Evolutionary conservation across 37 sponge, comb jelly and placozoan genomes (phyloP).

Genomic region (Chondrosia reniformis): DNA sequence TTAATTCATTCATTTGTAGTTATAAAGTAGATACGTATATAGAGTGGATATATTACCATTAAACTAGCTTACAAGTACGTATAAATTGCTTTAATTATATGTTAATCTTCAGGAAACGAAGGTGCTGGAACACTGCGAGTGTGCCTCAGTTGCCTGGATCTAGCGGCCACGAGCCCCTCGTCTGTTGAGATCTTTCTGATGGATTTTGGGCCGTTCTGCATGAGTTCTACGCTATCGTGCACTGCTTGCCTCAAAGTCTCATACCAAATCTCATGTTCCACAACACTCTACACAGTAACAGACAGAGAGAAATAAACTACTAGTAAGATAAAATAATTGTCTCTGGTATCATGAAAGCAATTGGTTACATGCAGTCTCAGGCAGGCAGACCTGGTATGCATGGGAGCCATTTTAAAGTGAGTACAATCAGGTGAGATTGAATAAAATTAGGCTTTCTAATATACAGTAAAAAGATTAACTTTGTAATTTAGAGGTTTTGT

Average conservation of each 20-base stretch:
- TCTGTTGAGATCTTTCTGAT: slow-evolving; percentile 12
- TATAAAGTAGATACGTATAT: no score
- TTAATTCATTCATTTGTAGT: no score
- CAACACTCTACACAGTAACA: neutral
- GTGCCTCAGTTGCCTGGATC: neutral
- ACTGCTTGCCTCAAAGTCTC: slow-evolving; percentile 7
- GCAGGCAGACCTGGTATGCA: neutral
- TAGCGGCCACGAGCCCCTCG: neutral
- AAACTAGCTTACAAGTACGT: no score
- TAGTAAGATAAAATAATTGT: neutral
- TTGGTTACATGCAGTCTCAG: neutral
- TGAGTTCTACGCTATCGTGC: neutral
- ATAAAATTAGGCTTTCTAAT: no score
- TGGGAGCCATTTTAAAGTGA: neutral
- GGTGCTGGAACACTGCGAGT: slow-evolving; percentile 20
- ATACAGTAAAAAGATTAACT: no score
- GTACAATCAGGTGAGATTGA: neutral
- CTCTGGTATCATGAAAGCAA: neutral
- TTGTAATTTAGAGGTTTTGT: no score
- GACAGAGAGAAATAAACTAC: neutral
- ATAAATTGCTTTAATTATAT: no score
- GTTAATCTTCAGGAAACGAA: no score
- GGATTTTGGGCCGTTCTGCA: slow-evolving; percentile 1
- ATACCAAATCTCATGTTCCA: neutral
- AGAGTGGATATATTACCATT: no score